Evolutionary conservation across 2,888 invertebrate genomes (phyloP), one percentile per base, ranked within the genome.

Genomic region (Cheilosia vulpina): DNA sequence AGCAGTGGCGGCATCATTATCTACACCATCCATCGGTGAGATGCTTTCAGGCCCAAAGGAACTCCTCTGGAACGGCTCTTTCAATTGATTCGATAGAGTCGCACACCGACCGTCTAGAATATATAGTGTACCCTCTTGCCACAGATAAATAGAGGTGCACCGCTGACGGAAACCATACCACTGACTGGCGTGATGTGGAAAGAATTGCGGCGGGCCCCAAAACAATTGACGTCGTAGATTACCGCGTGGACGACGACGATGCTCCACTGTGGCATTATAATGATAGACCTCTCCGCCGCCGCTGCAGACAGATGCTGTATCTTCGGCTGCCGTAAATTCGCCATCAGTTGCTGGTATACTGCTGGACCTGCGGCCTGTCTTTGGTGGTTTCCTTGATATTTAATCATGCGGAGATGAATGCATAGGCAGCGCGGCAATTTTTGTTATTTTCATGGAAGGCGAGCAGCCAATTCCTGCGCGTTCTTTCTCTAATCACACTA

Each of bases 151-250:
- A 50, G 75, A 55, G 66, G 60, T 62, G 66, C 68, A 50, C 52
- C 34, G 75, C 75, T 84, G 84, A 84, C 84, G 80, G 84, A 84
- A 84, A 84, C 80, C 80, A 60, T 76, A 47, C 84, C 47, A n/a
- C 58, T 80, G 84, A 80, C 84, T 80, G 65, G 84, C 80, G 60
- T 84, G 80, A 80, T 76, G 84, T 75, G 75, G 60, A 84, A 76
- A 80, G 65, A 80, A 81, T 77, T 72, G 62, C 66, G 66, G 57
- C 62, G 71, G 62, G 60, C 65, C 71, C 55, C 55, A 76, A 85
- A 85, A 81, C 85, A 85, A 85, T 85, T 81, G 85, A 72, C 81
- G 76, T 71, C 55, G 52, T 71, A 43, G 80, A 80, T 85, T 60
- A 76, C 65, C 66, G 62, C 19, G 66, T 52, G 65, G 58, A 41